Evolutionary conservation across 2,888 invertebrate genomes (phyloP).

Genomic region (Drosophila pseudotalamancana): DNA sequence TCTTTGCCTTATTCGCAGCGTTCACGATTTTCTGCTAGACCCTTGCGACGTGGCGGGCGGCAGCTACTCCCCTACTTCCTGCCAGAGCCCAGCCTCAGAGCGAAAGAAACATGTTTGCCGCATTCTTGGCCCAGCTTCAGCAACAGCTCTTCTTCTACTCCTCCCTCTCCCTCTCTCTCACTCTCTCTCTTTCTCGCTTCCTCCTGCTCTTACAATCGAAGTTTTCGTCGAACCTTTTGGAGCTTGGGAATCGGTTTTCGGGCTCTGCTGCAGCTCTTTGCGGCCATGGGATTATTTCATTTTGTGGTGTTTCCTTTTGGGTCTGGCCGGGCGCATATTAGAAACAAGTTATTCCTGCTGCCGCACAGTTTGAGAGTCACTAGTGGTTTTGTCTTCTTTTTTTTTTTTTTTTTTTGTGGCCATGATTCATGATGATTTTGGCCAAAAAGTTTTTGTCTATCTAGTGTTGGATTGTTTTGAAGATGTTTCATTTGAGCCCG

Average conservation of each 20-base stretch:
- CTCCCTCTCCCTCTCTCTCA: conserved; percentile 9
- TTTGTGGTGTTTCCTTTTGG: conserved; percentile 80
- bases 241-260: conserved; percentile 80
- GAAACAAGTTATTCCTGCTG: conserved; percentile 79
- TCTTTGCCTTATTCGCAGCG: conserved; percentile 58
- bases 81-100: conserved; percentile 39
- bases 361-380: conserved; percentile 58
- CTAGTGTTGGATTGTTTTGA: conserved; percentile 16
- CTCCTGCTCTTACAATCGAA: conserved; percentile 63
- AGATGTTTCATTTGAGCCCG: conserved; percentile 29
- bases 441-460: conserved; percentile 37
- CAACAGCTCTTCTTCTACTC: conserved; percentile 25
- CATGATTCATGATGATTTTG: conserved; percentile 69
- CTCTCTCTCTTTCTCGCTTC: conserved; percentile 3
- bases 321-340: conserved; percentile 59
- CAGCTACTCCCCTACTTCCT: conserved; percentile 76
- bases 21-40: conserved; percentile 61
- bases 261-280: conserved; percentile 51
- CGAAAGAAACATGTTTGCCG: conserved; percentile 76
- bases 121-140: conserved; percentile 70
- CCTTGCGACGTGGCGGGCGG: conserved; percentile 51
- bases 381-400: conserved; percentile 19
- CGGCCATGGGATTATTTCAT: conserved; percentile 81
- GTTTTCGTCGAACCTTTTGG: conserved; percentile 78
- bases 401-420: conserved; percentile 15